phyloP scores from a whole-genome alignment of 2,113 vertebrate genomes.

The Bubo scandiacus region DNA sequence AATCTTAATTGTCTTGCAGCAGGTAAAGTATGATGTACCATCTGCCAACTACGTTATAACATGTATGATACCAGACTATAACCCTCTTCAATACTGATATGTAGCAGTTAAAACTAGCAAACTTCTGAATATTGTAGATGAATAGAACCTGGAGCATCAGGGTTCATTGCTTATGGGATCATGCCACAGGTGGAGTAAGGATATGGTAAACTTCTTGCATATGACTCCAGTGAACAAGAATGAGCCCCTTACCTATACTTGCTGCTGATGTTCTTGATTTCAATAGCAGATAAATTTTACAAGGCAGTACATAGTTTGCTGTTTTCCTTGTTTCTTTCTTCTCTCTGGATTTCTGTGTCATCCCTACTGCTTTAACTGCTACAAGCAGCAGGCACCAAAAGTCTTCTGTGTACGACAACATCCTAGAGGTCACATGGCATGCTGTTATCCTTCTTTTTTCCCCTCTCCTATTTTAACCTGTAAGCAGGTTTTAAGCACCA shows the following conservation, averaged over 20 bases:
- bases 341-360: neutral
- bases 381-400: neutral
- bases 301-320: neutral
- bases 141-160: neutral
- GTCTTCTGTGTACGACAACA: neutral
- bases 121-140: neutral
- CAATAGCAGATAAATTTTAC: neutral
- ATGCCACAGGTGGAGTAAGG: neutral
- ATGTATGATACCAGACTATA: accelerated
- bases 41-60: accelerated
- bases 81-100: neutral
- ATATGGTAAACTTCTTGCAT: neutral
- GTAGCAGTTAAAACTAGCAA: neutral
- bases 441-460: neutral
- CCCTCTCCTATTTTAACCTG: neutral
- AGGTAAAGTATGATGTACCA: neutral
- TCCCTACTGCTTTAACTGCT: neutral
- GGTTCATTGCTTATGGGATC: neutral
- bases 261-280: neutral
- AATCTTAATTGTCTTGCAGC: neutral
- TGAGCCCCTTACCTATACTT: neutral
- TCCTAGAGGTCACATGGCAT: neutral
- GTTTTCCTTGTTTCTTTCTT: neutral
- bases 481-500: neutral
- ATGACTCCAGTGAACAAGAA: neutral